Evolutionary conservation across 2,888 invertebrate genomes (phyloP).

Genomic region (Monopis laevigella): DNA sequence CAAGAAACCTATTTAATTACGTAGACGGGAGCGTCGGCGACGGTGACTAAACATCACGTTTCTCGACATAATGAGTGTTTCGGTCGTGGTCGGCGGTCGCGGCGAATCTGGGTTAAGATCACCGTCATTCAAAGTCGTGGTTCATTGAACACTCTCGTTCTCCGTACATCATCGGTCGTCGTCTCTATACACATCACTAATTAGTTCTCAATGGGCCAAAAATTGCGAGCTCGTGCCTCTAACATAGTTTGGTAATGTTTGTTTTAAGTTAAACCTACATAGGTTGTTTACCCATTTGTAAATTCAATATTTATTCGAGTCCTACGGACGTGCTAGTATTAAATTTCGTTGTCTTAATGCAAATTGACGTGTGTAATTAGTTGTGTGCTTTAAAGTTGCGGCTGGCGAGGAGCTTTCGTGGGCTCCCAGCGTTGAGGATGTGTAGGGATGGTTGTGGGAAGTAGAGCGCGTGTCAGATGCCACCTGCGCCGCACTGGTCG

Average conservation of each 20-base stretch:
- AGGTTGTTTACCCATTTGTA: slow-evolving; percentile 46
- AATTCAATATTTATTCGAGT: slow-evolving; percentile 37
- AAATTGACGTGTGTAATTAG: slow-evolving; percentile 7
- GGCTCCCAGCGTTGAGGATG: slow-evolving; percentile 1
- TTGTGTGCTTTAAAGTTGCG: slow-evolving; percentile 8
- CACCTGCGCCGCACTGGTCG: slow-evolving; percentile 8
- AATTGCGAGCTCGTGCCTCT: slow-evolving; percentile 12
- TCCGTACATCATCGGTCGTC: slow-evolving; percentile 5
- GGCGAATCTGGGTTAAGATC: slow-evolving; percentile 38
- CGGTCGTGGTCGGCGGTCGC: slow-evolving; percentile 12
- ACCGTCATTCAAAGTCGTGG: slow-evolving; percentile 28
- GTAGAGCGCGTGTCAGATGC: slow-evolving; percentile 37
- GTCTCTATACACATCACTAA: slow-evolving; percentile 5
- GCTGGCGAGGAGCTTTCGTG: slow-evolving; percentile 7
- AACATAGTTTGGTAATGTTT: slow-evolving; percentile 32
- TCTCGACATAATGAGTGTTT: slow-evolving; percentile 11
- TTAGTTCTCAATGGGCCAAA: slow-evolving; percentile 11
- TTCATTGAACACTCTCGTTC: slow-evolving; percentile 27
- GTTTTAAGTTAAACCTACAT: slow-evolving; percentile 29
- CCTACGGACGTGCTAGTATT: slow-evolving; percentile 30
- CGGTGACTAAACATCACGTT: slow-evolving; percentile 11
- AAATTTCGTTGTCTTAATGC: slow-evolving; percentile 34
- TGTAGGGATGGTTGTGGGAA: slow-evolving; percentile 38
- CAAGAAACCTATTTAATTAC: too few species aligned
- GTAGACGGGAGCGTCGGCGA: slow-evolving; percentile 5